Percentiles rank a stretch among this genome's conserved stretches.
These are phyloP conservation scores for Margarornis squamiger DNA, from an alignment of 2,797 vertebrate species.

Conservation along the genomic window DNA sequence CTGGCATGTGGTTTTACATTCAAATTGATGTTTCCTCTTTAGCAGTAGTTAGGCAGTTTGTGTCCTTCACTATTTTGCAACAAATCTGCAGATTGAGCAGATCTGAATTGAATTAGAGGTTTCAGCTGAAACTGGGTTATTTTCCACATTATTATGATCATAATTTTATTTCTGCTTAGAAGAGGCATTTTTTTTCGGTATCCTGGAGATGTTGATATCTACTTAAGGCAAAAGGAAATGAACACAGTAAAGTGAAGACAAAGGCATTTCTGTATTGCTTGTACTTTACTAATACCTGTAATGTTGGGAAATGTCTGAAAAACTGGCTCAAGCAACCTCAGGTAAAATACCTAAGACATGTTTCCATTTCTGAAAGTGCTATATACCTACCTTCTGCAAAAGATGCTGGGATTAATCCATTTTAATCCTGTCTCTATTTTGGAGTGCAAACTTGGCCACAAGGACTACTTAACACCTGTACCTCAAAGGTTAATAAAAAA, in stretches of 20 bases:
- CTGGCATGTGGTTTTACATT: not conserved
- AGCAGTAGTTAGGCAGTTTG: not conserved
- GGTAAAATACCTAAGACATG: not conserved
- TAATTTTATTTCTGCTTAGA: not conserved
- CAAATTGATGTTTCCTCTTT: not conserved
- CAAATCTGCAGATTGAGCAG: not conserved
- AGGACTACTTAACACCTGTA: not conserved
- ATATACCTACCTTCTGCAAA: not conserved
- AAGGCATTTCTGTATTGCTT: not conserved
- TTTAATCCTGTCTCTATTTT: not conserved
- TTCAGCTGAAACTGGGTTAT: not conserved
- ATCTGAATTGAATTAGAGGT: not conserved
- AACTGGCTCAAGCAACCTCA: not conserved
- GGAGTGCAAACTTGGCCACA: not conserved
- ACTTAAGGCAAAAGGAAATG: not conserved
- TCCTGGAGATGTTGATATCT: not conserved
- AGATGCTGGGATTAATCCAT: not conserved
- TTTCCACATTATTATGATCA: not conserved
- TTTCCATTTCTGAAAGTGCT: not conserved
- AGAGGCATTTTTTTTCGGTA: not conserved
- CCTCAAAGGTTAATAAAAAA: not conserved
- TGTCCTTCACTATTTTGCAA: not conserved
- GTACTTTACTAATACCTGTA: not conserved
- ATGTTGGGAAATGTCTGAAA: not conserved
- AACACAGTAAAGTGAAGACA: not conserved